These are phyloP conservation scores for human (Homo sapiens) DNA, from an alignment of 2,113 vertebrate genomes.

Conservation along the genomic window DNA sequence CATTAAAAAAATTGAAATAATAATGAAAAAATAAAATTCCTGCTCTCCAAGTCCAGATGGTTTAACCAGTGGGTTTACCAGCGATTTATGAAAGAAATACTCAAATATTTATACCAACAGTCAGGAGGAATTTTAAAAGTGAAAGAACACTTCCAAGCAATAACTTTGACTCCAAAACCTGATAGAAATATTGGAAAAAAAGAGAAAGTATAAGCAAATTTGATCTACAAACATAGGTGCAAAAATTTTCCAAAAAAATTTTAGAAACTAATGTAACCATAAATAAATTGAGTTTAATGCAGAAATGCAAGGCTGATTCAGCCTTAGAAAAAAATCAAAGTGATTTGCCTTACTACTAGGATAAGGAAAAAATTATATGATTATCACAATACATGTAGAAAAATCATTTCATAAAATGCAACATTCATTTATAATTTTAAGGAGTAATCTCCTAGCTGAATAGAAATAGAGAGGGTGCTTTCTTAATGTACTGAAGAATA, in stretches of 20 bases:
- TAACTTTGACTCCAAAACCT: slow-evolving; percentile 10
- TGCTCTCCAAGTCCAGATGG: background rate
- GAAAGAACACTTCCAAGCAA: background rate
- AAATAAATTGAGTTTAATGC: slow-evolving; percentile 2
- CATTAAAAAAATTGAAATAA: slow-evolving; percentile 18
- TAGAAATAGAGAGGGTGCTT: background rate
- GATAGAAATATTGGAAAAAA: background rate
- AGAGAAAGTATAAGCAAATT: background rate
- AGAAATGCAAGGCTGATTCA: background rate
- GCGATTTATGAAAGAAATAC: background rate
- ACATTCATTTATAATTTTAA: slow-evolving; percentile 16
- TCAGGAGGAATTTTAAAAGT: background rate
- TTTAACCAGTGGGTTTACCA: background rate
- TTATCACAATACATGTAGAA: background rate
- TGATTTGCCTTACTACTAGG: background rate
- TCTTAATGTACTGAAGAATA: background rate
- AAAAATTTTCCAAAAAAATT: background rate
- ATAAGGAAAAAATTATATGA: background rate
- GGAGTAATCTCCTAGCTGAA: background rate
- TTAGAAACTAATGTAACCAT: background rate
- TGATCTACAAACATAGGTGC: background rate
- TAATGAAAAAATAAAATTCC: background rate
- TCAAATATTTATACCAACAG: background rate
- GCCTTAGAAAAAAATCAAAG: slow-evolving; percentile 13
- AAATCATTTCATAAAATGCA: slow-evolving; percentile 5